These are phyloP conservation scores for Dipodomys spectabilis DNA, from an alignment of 2,113 vertebrate genomes.

Conservation along the genomic window DNA sequence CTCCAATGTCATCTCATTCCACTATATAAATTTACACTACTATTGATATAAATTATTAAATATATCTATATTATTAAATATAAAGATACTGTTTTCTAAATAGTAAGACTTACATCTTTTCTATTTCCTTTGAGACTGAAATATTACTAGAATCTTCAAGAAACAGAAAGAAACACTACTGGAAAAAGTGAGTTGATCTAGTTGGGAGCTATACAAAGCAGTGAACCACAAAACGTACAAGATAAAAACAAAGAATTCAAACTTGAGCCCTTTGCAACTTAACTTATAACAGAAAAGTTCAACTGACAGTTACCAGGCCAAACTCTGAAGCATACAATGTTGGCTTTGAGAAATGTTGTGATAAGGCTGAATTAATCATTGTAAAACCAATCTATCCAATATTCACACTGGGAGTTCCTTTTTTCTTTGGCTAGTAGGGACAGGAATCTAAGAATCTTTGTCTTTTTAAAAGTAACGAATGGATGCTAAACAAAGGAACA, in stretches of 20 bases:
- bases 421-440: not conserved
- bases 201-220: not conserved
- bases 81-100: not conserved
- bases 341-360: constrained; percentile 10
- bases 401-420: not conserved
- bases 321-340: not conserved
- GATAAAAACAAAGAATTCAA: not conserved
- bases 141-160: not conserved
- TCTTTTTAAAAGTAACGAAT: constrained; percentile 7
- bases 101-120: not conserved
- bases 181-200: not conserved
- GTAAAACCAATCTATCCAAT: constrained; percentile 10
- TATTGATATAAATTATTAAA: no score
- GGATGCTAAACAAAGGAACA: not conserved
- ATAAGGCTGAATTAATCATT: not conserved
- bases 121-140: not conserved
- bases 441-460: not conserved
- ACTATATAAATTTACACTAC: not conserved
- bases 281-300: not conserved
- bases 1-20: not conserved
- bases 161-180: not conserved
- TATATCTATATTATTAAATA: not conserved
- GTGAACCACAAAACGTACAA: not conserved
- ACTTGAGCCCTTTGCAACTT: not conserved
- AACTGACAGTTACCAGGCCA: constrained; percentile 18